These are phyloP conservation scores for Drosophila sucinea DNA, from an alignment of 1,140 invertebrate genomes.

Conservation along the genomic window DNA sequence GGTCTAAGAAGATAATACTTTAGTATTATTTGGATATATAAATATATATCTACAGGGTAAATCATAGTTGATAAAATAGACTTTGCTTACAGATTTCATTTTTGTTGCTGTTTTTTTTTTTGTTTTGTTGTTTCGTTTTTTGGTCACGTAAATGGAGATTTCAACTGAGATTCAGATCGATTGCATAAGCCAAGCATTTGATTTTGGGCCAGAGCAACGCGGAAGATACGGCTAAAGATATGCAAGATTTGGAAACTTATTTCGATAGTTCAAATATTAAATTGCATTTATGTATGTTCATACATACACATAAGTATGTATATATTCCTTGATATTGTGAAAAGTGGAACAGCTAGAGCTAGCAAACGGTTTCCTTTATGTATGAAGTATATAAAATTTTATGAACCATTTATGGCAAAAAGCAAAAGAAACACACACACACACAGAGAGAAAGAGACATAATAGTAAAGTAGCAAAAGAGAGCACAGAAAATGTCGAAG, in stretches of 20 bases:
- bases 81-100: constrained; percentile 26
- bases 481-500: constrained; percentile 55
- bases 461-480: constrained; percentile 61
- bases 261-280: constrained; percentile 12
- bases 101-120: constrained; percentile 18
- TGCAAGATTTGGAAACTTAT: constrained; percentile 30
- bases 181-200: constrained; percentile 58
- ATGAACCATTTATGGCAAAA: constrained; percentile 63
- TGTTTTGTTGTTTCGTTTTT: constrained; percentile 20
- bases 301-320: not conserved
- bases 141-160: constrained; percentile 39
- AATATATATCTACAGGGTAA: not conserved
- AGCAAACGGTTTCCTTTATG: constrained; percentile 63
- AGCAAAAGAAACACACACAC: constrained; percentile 20
- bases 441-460: constrained; percentile 55
- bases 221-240: constrained; percentile 49
- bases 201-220: constrained; percentile 53
- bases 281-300: constrained; percentile 4
- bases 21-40: constrained; percentile 14
- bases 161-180: constrained; percentile 29
- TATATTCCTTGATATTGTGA: constrained; percentile 11
- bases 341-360: constrained; percentile 1
- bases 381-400: constrained; percentile 61
- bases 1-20: too few relatives aligned
- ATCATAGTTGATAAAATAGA: not conserved